phyloP scores from a whole-genome alignment of 2,888 invertebrate species.

The Drosophila lutescens region DNA sequence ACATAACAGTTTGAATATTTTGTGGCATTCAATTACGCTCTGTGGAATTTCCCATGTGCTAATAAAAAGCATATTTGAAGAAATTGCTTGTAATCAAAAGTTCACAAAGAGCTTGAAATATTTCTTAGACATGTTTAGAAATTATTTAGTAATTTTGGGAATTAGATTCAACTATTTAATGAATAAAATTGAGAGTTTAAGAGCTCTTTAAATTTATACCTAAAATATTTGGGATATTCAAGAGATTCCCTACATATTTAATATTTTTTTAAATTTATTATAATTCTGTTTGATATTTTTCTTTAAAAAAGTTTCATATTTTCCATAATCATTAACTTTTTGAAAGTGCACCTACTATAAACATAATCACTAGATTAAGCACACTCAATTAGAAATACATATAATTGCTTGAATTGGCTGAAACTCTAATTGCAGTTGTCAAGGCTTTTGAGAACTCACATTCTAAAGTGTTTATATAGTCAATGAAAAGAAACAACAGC shows the following conservation, averaged over 20 bases:
- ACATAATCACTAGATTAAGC: not conserved
- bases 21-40: not conserved
- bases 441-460: constrained; percentile 1
- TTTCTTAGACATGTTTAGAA: not conserved
- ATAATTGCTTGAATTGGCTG: not conserved
- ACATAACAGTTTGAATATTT: constrained; percentile 5
- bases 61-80: not conserved
- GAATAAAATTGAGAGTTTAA: too few species aligned
- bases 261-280: too few species aligned
- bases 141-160: not conserved
- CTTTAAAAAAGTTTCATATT: too few species aligned
- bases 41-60: not conserved
- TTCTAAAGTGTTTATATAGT: constrained; percentile 9
- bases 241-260: too few species aligned
- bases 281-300: too few species aligned
- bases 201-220: too few species aligned
- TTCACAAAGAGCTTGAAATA: too few species aligned
- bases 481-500: not conserved
- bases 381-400: not conserved
- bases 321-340: too few species aligned
- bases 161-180: too few species aligned
- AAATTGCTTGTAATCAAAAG: not conserved
- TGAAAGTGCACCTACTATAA: not conserved
- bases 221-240: too few species aligned
- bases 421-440: constrained; percentile 7